Conservation (phyloP, 1,140 invertebrate genomes). For the Maconellicoccus hirsutus region DNA sequence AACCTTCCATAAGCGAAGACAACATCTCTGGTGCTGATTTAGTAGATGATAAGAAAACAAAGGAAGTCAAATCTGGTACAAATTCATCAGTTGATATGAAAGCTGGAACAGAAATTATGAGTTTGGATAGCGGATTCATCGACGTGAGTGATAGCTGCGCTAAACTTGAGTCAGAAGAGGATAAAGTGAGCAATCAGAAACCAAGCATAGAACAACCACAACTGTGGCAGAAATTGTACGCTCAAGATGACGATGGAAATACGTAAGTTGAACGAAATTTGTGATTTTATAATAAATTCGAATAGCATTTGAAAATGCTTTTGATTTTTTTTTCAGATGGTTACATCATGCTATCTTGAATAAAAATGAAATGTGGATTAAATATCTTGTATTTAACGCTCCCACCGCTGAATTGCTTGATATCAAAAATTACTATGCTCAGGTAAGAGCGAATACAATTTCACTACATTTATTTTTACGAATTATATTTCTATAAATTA, state of each 20-base stretch:
- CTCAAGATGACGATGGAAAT: constrained; percentile 24
- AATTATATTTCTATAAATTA: background rate
- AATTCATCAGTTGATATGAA: background rate
- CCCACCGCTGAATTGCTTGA: constrained; percentile 11
- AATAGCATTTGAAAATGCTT: background rate
- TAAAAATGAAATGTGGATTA: constrained; percentile 13
- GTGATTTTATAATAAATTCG: no score
- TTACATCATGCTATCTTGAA: constrained; percentile 23
- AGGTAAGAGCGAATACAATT: constrained; percentile 15
- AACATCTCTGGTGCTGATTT: background rate
- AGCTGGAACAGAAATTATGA: background rate
- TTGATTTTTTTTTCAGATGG: background rate
- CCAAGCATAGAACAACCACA: no score
- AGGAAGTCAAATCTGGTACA: background rate
- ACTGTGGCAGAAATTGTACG: constrained; percentile 11
- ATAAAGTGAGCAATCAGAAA: no score
- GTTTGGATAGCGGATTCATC: constrained; percentile 3
- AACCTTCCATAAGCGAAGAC: background rate
- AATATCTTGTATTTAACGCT: constrained; percentile 14
- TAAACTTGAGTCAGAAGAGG: no score
- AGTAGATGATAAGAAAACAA: background rate
- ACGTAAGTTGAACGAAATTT: constrained; percentile 21
- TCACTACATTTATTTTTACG: background rate
- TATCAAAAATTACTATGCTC: constrained; percentile 23
- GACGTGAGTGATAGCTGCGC: no score